Evolutionary conservation across 30 jellyfish, hydroid and myxozoan genomes (phyloP).

Genomic region (Rhopilema esculentum): DNA sequence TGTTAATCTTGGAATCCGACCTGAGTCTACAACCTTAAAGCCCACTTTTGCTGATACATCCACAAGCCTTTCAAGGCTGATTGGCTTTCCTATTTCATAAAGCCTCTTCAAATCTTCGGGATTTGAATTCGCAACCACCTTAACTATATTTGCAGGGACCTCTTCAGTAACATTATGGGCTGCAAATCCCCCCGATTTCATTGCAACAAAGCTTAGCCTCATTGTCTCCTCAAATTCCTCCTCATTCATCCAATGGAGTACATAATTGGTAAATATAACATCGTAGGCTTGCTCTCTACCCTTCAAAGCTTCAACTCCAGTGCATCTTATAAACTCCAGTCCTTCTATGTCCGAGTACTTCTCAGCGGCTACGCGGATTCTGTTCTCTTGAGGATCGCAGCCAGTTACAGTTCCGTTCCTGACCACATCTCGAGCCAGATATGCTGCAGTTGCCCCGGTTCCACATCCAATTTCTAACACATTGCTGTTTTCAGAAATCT

Average conservation of each 20-base stretch:
- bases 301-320: constrained; percentile 16
- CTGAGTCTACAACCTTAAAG: neutral
- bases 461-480: constrained; percentile 37
- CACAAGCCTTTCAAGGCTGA: neutral
- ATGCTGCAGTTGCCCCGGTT: constrained; percentile 20
- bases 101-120: neutral
- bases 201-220: neutral
- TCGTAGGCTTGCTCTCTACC: neutral
- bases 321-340: neutral
- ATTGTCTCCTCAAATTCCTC: constrained; percentile 13
- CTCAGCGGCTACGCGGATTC: neutral
- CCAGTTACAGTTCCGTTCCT: constrained; percentile 4
- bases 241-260: constrained; percentile 17
- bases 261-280: constrained; percentile 19
- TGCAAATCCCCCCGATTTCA: constrained; percentile 20
- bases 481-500: neutral
- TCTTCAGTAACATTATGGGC: constrained; percentile 5
- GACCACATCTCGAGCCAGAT: constrained; percentile 1
- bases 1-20: neutral
- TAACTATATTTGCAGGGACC: neutral
- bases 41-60: constrained; percentile 8
- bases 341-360: neutral
- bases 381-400: constrained; percentile 25
- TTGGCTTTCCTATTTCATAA: neutral
- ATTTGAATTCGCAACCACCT: neutral